Conservation (phyloP, 2,113 vertebrate genomes). For the Zapornia atra region DNA sequence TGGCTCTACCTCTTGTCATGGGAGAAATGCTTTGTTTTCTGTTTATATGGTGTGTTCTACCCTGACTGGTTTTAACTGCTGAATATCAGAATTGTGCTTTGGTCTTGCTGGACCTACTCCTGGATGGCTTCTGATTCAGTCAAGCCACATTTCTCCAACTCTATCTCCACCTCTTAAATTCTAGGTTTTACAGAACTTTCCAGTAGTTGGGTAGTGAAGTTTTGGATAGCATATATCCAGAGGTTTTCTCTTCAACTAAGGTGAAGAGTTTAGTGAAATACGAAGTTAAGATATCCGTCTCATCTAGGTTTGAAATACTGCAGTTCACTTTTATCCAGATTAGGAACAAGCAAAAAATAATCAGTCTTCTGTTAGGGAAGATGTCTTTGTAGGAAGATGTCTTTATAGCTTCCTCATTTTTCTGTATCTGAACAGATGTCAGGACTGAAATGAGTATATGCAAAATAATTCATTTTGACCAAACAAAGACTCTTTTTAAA, state of each 20-base stretch:
- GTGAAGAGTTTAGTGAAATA: background rate
- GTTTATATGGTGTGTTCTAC: background rate
- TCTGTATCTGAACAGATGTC: background rate
- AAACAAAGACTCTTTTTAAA: background rate
- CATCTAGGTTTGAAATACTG: background rate
- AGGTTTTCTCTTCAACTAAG: background rate
- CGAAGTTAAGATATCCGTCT: background rate
- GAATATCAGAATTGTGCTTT: background rate
- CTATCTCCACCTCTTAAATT: background rate
- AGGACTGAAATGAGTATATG: background rate
- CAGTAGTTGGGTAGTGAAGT: background rate
- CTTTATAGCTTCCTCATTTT: background rate
- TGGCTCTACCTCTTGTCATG: background rate
- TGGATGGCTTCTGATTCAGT: background rate
- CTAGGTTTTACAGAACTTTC: background rate
- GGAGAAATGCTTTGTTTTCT: background rate
- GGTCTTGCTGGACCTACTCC: background rate
- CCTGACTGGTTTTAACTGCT: accelerated
- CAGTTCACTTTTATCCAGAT: background rate
- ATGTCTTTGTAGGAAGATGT: background rate
- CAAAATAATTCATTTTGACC: background rate
- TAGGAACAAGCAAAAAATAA: background rate
- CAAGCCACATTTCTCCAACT: background rate
- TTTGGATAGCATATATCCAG: background rate
- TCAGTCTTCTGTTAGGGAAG: background rate